Evolutionary conservation across 2,888 invertebrate species (phyloP).

Genomic region (Xylota sylvarum): DNA sequence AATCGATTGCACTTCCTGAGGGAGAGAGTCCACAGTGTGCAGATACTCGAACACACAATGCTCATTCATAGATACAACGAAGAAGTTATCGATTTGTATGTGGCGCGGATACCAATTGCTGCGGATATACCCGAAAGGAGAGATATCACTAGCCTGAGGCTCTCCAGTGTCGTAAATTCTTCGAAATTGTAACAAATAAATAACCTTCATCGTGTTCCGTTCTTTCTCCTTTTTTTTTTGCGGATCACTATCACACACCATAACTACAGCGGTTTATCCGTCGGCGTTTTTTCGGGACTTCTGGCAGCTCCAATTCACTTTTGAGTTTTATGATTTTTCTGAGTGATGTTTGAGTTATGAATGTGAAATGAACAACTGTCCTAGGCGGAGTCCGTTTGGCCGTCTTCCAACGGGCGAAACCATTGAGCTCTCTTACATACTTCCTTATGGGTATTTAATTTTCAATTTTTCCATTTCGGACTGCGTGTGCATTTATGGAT

Average conservation of each 20-base stretch:
- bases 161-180: slow-evolving; percentile 56
- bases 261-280: slow-evolving; percentile 61
- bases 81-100: slow-evolving; percentile 34
- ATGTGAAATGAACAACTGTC: slow-evolving; percentile 48
- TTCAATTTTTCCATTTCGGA: slow-evolving; percentile 42
- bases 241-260: slow-evolving; percentile 61
- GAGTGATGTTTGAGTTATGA: slow-evolving; percentile 70
- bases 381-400: slow-evolving; percentile 25
- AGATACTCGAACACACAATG: slow-evolving; percentile 17
- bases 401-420: slow-evolving; percentile 16
- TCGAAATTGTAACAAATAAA: slow-evolving; percentile 65
- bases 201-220: slow-evolving; percentile 32
- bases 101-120: slow-evolving; percentile 27
- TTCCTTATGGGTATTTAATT: slow-evolving; percentile 72
- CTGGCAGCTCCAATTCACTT: slow-evolving; percentile 58
- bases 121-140: slow-evolving; percentile 17
- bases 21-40: slow-evolving; percentile 18
- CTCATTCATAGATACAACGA: slow-evolving; percentile 27
- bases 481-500: slow-evolving; percentile 65
- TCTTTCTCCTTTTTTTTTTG: slow-evolving; percentile 37
- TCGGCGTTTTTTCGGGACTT: slow-evolving; percentile 19
- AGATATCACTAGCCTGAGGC: slow-evolving; percentile 45
- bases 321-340: slow-evolving; percentile 71
- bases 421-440: slow-evolving; percentile 20
- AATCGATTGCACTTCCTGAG: slow-evolving; percentile 65